A percentile compares a stretch with the other conserved stretches of the same genome.
Evolutionary conservation across 1,140 invertebrate species (phyloP).

Genomic region (Sinonovacula constricta): DNA sequence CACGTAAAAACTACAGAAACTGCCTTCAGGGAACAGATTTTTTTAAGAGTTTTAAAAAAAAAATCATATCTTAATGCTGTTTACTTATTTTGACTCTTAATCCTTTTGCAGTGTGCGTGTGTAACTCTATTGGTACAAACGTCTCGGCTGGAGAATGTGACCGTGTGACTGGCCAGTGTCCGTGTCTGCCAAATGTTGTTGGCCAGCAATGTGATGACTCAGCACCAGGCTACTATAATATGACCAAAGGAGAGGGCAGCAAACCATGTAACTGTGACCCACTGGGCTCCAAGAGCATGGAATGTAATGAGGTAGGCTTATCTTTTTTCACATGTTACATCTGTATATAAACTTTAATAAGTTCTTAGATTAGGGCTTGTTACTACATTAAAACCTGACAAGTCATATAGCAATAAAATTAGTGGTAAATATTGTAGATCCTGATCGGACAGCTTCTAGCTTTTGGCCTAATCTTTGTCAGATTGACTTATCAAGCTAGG

Average conservation of each 20-base stretch:
- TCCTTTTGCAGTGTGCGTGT: conserved; percentile 87
- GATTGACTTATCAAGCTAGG: too few species aligned
- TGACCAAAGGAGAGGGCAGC: conserved; percentile 94
- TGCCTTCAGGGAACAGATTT: too few species aligned
- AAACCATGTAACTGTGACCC: conserved; percentile 92
- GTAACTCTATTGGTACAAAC: conserved; percentile 94
- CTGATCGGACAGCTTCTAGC: too few species aligned
- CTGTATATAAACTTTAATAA: too few species aligned
- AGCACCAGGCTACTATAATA: conserved; percentile 86
- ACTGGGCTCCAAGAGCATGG: conserved; percentile 84
- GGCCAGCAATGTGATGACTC: conserved; percentile 73
- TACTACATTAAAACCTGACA: too few species aligned
- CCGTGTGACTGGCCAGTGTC: conserved; percentile 93
- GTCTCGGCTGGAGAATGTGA: conserved; percentile 87
- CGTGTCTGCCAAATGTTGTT: conserved; percentile 81
- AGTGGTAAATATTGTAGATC: too few species aligned
- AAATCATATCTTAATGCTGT: not conserved
- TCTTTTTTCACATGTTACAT: too few species aligned
- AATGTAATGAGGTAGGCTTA: conserved; percentile 84
- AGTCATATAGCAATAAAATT: too few species aligned
- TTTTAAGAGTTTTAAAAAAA: too few species aligned
- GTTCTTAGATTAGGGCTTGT: too few species aligned
- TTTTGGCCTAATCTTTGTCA: too few species aligned
- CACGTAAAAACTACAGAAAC: not conserved
- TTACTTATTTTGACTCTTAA: not conserved